These are phyloP conservation scores for Moxostoma hubbsi DNA, from an alignment of 2,797 vertebrate genomes.

Conservation along the genomic window DNA sequence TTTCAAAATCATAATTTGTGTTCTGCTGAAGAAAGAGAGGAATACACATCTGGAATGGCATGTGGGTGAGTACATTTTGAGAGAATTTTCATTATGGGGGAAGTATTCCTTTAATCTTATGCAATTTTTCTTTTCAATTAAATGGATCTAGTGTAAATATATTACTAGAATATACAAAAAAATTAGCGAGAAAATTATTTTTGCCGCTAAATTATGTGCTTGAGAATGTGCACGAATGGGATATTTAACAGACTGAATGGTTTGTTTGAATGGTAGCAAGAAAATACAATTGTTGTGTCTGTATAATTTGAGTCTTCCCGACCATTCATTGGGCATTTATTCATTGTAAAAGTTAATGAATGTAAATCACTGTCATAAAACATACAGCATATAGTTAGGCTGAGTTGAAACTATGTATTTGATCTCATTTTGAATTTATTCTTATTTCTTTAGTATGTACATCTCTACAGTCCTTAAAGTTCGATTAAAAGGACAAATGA, in stretches of 20 bases:
- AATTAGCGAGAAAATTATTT: no score
- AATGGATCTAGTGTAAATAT: no score
- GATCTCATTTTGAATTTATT: conserved; percentile 5
- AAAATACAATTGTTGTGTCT: not conserved
- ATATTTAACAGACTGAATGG: not conserved
- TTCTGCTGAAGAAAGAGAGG: no score
- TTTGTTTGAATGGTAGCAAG: conserved; percentile 1
- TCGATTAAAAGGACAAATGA: conserved; percentile 5
- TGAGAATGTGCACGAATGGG: not conserved
- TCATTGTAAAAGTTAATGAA: not conserved
- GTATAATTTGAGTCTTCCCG: not conserved
- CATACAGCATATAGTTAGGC: no score
- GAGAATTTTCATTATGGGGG: no score
- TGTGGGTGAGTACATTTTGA: no score
- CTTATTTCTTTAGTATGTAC: not conserved
- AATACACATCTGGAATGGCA: no score
- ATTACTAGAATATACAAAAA: no score
- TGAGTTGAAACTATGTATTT: conserved; percentile 2
- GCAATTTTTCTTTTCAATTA: no score
- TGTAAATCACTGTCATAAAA: not conserved
- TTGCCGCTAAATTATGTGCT: not conserved
- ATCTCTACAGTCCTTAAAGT: not conserved
- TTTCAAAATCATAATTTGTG: no score
- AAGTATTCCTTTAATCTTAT: no score
- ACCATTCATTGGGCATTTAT: not conserved